Evolutionary conservation across 2,888 invertebrate species (phyloP), one percentile per base, ranked within the genome.

Genomic region (Allolobophora icterica): DNA sequence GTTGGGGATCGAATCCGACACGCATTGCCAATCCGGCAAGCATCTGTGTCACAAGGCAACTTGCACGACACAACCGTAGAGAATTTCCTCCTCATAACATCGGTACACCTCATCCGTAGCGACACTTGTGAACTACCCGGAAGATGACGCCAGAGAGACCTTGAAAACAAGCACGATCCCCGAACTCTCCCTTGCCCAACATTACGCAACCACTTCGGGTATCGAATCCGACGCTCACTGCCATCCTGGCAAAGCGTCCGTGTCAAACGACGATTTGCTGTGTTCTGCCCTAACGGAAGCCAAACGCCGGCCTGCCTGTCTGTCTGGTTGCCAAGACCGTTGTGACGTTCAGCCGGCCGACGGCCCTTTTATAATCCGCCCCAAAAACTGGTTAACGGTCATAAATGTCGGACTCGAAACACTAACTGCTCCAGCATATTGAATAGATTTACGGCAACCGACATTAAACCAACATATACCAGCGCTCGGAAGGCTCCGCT

Each of bases 381-480:
- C 71, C 71, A 71, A 71, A 71, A 71, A 71, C 71, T 71, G 71
- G 71, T 71, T 71, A 71, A n/a, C 71, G 71, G 71, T 71, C 71
- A 71, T 71, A 71, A 71, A 71, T 71, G 71, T 71, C 71, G 71
- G 71, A 71, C 71, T 71, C 71, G 71, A 71, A 71, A 71, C 71
- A 71, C 71, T 71, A 71, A 71, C 71, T 71, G 71, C 71, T 71
- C 71, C 71, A n/a, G 71, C 71, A 71, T 71, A 71, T 71, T 71
- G 71, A 71, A n/a, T n/a, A 71, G 71, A 71, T 71, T 71, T 71
- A 71, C 71, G 71, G 71, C 71, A 71, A n/a, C 71, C 30, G 71
- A 71, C 71, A 71, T 71, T 71, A 71, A 71, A 71, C 71, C 71
- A 71, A 71, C 71, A 71, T 71, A 71, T 71, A 71, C 71, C 71